Conservation (phyloP, 23 tunicate species). For the Botrylloides violaceus region DNA sequence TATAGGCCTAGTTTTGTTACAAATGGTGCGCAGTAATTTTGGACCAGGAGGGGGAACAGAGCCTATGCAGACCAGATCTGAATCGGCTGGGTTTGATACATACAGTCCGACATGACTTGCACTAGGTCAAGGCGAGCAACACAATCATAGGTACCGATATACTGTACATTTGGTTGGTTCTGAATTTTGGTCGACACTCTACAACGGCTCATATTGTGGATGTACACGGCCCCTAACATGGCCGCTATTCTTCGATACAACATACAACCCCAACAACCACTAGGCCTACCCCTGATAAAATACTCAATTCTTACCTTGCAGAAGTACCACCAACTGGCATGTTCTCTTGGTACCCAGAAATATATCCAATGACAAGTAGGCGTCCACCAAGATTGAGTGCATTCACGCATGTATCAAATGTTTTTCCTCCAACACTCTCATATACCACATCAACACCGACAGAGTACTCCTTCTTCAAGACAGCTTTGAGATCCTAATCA, state of each 20-base stretch:
- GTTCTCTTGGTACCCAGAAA: slow-evolving; percentile 75
- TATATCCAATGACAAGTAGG: slow-evolving; percentile 83
- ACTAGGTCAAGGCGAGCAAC: no score
- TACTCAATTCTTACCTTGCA: slow-evolving; percentile 49
- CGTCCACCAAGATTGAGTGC: slow-evolving; percentile 68
- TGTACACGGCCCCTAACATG: no score
- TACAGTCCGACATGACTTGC: no score
- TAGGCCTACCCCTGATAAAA: no score
- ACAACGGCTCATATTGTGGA: no score
- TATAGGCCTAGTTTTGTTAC: neutral
- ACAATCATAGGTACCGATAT: no score
- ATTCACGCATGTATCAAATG: slow-evolving; percentile 76
- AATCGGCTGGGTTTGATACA: neutral
- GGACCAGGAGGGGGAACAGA: no score
- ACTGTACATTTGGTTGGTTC: no score
- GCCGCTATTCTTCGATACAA: no score
- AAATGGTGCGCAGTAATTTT: neutral
- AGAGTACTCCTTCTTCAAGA: slow-evolving; percentile 41
- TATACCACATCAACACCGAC: slow-evolving; percentile 91
- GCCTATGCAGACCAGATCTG: no score
- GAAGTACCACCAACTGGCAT: slow-evolving; percentile 71
- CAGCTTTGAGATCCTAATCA: slow-evolving; percentile 43
- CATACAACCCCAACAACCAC: no score
- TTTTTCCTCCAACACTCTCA: slow-evolving; percentile 90
- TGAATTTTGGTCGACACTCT: no score